A percentile compares a stretch with the other conserved stretches of the same genome.
Evolutionary conservation across 2,888 invertebrate species (phyloP).

Genomic region (Dicyrtomina minuta): DNA sequence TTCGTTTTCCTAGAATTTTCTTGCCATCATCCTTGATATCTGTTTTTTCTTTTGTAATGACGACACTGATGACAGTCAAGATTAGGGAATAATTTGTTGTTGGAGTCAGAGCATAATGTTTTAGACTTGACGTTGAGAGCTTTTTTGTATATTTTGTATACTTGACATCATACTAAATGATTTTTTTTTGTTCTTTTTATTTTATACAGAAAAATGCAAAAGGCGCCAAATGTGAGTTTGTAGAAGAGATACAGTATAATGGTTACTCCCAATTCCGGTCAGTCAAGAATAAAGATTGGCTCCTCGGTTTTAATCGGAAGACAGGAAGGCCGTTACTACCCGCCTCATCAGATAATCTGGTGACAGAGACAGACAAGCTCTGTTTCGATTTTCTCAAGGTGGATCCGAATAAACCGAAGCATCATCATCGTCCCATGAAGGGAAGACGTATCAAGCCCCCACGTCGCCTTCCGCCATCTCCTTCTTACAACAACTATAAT

Average conservation of each 20-base stretch:
- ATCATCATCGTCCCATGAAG: constrained; percentile 21
- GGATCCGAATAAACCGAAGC: not conserved
- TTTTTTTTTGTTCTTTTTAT: constrained; percentile 1
- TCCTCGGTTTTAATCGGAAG: constrained; percentile 41
- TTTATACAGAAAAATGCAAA: constrained; percentile 38
- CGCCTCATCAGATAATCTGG: not conserved
- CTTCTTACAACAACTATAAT: not conserved
- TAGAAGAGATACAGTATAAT: constrained; percentile 27
- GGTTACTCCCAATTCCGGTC: constrained; percentile 40
- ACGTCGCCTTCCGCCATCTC: not conserved
- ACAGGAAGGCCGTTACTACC: constrained; percentile 41
- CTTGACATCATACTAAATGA: not conserved
- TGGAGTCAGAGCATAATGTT: not conserved
- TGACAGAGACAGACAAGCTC: not conserved
- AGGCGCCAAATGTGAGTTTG: constrained; percentile 42
- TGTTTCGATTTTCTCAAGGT: constrained; percentile 29
- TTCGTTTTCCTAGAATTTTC: too few relatives aligned
- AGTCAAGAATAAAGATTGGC: constrained; percentile 41
- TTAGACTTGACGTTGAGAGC: too few relatives aligned
- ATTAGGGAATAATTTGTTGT: constrained; percentile 10
- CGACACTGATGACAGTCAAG: constrained; percentile 10
- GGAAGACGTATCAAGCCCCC: not conserved
- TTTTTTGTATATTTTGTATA: not conserved
- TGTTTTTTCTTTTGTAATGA: constrained; percentile 2
- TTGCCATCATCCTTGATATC: too few relatives aligned